Conservation (phyloP, 2,797 vertebrate species). For the Arremon brunneinucha region DNA sequence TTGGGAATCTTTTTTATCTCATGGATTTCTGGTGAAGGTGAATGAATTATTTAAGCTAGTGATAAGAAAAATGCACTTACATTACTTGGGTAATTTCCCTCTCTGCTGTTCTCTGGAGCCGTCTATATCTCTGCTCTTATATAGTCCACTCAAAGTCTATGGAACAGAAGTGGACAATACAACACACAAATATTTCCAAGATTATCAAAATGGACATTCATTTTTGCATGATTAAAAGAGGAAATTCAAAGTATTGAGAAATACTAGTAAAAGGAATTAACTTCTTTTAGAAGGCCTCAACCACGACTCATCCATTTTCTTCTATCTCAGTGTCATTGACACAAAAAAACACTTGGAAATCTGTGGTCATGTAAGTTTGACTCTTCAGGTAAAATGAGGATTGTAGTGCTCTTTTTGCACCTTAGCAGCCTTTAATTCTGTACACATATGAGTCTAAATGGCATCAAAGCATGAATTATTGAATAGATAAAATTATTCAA, state of each 20-base stretch:
- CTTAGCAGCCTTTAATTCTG: background rate
- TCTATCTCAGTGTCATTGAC: background rate
- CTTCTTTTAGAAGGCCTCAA: background rate
- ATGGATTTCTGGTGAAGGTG: background rate
- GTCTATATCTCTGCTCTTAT: background rate
- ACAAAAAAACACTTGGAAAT: background rate
- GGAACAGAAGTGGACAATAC: background rate
- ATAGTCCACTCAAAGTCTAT: background rate
- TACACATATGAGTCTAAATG: background rate
- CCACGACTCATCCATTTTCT: background rate
- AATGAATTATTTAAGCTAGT: background rate
- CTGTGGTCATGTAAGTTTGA: background rate
- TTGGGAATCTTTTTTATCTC: background rate
- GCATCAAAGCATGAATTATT: background rate
- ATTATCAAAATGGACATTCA: background rate
- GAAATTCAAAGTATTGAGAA: background rate
- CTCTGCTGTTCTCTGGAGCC: background rate
- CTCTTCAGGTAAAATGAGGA: background rate
- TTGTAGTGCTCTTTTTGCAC: background rate
- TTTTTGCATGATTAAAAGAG: background rate
- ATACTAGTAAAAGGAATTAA: background rate
- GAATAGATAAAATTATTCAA: background rate
- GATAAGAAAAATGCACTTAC: background rate
- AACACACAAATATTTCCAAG: background rate
- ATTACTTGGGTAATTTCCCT: background rate